These are phyloP conservation scores for Sycophila texana DNA, from an alignment of 2,888 invertebrate genomes.

Conservation along the genomic window DNA sequence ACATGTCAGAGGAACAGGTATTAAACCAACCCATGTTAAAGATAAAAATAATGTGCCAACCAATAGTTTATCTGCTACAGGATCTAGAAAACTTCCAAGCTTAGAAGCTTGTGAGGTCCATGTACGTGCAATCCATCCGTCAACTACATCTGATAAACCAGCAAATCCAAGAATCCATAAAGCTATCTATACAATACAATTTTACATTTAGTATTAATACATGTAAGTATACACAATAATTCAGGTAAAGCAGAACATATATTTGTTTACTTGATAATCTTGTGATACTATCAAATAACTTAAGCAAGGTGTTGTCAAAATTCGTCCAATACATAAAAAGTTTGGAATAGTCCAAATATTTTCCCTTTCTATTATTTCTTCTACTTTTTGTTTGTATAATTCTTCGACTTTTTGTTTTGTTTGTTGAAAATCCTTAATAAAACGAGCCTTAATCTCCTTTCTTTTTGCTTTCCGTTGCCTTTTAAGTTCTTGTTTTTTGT, in stretches of 20 bases:
- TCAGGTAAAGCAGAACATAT: conserved; percentile 10
- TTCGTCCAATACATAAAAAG: conserved; percentile 89
- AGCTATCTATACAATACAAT: conserved; percentile 78
- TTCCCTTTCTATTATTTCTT: conserved; percentile 88
- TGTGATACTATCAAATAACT: conserved; percentile 92
- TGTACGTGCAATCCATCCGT: conserved; percentile 97
- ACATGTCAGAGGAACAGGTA: conserved; percentile 88
- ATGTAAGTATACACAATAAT: background rate
- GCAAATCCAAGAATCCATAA: conserved; percentile 89
- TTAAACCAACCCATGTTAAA: conserved; percentile 88
- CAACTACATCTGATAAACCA: conserved; percentile 94
- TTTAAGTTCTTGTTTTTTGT: conserved; percentile 59
- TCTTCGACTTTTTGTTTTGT: conserved; percentile 84
- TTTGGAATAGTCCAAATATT: conserved; percentile 97
- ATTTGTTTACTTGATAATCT: conserved; percentile 79
- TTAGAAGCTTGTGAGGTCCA: conserved; percentile 94
- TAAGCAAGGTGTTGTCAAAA: conserved; percentile 90
- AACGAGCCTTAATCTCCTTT: conserved; percentile 65
- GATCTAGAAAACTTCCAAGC: conserved; percentile 96
- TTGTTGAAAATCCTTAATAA: conserved; percentile 67
- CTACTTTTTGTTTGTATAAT: conserved; percentile 81
- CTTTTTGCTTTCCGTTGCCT: conserved; percentile 59
- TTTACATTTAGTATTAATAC: conserved; percentile 21
- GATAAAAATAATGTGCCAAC: conserved; percentile 92
- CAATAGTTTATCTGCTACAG: conserved; percentile 96